phyloP scores from a whole-genome alignment of 2,888 invertebrate species.

The Acanthosepion pharaonis region DNA sequence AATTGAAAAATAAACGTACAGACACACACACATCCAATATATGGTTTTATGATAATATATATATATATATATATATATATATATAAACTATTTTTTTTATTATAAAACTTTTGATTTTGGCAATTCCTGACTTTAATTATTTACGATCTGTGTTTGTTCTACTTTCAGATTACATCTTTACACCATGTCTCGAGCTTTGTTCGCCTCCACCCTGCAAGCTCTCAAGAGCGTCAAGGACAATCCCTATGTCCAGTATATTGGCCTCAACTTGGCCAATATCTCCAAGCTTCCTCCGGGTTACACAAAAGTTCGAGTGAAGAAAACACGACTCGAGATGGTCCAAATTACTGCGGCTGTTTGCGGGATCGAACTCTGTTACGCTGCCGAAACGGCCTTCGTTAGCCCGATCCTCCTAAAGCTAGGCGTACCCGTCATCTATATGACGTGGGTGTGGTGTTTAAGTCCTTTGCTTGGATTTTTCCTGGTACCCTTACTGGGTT shows the following conservation, averaged over 20 bases:
- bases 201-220: conserved; percentile 65
- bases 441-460: conserved; percentile 96
- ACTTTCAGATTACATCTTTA: neutral
- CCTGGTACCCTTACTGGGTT: conserved; percentile 92
- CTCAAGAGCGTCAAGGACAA: conserved; percentile 64
- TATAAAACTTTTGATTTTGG: neutral
- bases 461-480: conserved; percentile 96
- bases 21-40: too few relatives aligned
- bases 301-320: conserved; percentile 59
- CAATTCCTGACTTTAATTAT: neutral
- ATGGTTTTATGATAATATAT: too few relatives aligned
- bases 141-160: neutral
- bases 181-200: conserved; percentile 68
- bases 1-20: too few relatives aligned
- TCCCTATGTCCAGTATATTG: conserved; percentile 58
- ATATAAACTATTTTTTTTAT: neutral
- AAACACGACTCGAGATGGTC: conserved; percentile 79
- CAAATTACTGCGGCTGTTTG: conserved; percentile 94
- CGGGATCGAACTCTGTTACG: conserved; percentile 98
- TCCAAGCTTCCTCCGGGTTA: conserved; percentile 51
- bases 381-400: conserved; percentile 97
- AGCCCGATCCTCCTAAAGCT: conserved; percentile 94
- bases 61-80: neutral
- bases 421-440: conserved; percentile 90
- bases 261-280: conserved; percentile 51